These are phyloP conservation scores for Lycocerus yunnanus DNA, from an alignment of 2,888 invertebrate genomes.

Conservation along the genomic window DNA sequence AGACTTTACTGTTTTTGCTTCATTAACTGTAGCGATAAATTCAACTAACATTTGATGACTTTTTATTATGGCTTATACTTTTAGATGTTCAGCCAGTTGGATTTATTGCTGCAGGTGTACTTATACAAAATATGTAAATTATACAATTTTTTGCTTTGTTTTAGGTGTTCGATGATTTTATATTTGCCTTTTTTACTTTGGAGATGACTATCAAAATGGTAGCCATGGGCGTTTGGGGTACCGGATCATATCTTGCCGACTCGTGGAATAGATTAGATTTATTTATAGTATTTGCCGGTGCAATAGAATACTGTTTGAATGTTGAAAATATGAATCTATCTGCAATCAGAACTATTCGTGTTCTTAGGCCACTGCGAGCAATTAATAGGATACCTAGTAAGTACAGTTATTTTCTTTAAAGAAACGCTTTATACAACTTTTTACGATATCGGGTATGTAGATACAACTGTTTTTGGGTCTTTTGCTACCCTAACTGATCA, in stretches of 20 bases:
- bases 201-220: slow-evolving; percentile 99
- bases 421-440: no score
- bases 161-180: slow-evolving; percentile 96
- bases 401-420: slow-evolving; percentile 55
- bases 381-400: slow-evolving; percentile 99
- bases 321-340: slow-evolving; percentile 98
- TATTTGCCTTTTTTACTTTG: slow-evolving; percentile 96
- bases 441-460: no score
- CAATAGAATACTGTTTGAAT: slow-evolving; percentile 88
- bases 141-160: slow-evolving; percentile 40
- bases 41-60: neutral
- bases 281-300: slow-evolving; percentile 96
- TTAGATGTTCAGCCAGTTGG: neutral
- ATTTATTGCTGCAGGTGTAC: neutral
- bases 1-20: neutral
- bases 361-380: slow-evolving; percentile 93
- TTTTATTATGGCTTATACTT: neutral
- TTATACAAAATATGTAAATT: neutral
- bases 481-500: no score
- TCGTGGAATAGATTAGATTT: slow-evolving; percentile 98
- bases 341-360: slow-evolving; percentile 97
- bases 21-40: neutral
- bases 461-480: no score
- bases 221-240: slow-evolving; percentile 95
- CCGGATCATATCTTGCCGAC: slow-evolving; percentile 94